These are phyloP conservation scores for Ligdia adustata DNA, from an alignment of 2,888 invertebrate species.

Conservation along the genomic window DNA sequence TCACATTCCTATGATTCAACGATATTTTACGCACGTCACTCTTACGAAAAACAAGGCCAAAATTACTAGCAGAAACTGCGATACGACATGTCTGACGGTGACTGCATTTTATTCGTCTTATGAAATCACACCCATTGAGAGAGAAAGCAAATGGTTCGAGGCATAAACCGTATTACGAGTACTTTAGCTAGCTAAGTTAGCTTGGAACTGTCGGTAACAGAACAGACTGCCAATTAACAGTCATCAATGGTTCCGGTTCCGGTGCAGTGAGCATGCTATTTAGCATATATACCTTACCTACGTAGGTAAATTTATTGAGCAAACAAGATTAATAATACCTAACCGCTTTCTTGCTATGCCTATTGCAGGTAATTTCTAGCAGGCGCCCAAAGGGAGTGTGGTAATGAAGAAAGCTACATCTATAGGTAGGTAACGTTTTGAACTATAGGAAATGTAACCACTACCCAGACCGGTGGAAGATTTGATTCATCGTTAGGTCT, in stretches of 20 bases:
- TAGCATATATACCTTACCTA: too few species aligned
- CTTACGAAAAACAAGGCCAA: constrained; percentile 37
- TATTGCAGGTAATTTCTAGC: too few species aligned
- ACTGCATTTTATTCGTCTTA: constrained; percentile 28
- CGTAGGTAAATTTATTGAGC: too few species aligned
- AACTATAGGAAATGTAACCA: too few species aligned
- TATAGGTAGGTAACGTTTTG: too few species aligned
- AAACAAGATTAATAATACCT: too few species aligned
- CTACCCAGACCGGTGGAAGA: too few species aligned
- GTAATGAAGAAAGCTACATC: too few species aligned
- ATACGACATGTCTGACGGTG: constrained; percentile 29
- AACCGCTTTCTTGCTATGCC: too few species aligned
- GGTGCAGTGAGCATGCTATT: too few species aligned
- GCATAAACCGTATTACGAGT: constrained; percentile 15
- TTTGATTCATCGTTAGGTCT: too few species aligned
- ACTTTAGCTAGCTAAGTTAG: constrained; percentile 1
- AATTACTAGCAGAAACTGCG: constrained; percentile 1
- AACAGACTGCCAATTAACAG: background rate
- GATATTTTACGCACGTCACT: constrained; percentile 47
- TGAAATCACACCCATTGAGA: constrained; percentile 22
- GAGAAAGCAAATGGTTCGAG: constrained; percentile 19
- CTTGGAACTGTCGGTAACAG: constrained; percentile 2
- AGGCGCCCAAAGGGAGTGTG: too few species aligned
- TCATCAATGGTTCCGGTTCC: constrained; percentile 5
- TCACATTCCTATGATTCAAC: constrained; percentile 68